Conservation (phyloP, 2,113 vertebrate genomes). For the Coregonus clupeaformis region DNA sequence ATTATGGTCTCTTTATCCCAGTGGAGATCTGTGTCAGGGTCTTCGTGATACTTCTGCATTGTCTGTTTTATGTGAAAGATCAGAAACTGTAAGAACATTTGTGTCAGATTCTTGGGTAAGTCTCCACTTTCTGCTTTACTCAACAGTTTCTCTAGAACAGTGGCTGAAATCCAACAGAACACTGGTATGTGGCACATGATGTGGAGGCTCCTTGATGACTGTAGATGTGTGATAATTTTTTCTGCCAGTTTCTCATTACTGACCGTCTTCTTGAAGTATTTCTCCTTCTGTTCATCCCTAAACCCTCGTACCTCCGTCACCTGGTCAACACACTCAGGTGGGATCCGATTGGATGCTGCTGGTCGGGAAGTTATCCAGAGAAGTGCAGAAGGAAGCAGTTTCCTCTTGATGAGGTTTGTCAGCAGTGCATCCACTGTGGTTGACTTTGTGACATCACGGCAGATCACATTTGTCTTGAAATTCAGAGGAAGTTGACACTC, state of each 20-base stretch:
- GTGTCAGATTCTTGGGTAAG: background rate
- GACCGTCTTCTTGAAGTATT: background rate
- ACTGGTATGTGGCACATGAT: no score
- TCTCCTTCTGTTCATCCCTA: background rate
- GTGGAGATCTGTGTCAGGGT: background rate
- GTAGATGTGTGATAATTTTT: background rate
- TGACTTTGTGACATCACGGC: background rate
- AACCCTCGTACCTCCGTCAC: background rate
- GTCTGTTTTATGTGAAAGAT: background rate
- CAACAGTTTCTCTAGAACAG: no score
- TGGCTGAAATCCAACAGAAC: no score
- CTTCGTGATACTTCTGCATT: background rate
- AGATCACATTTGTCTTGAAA: background rate
- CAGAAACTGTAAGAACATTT: background rate
- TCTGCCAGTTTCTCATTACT: background rate
- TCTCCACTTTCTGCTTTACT: background rate
- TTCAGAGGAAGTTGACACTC: background rate
- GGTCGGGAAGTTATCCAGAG: background rate
- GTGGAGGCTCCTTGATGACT: background rate
- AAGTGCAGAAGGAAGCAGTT: background rate
- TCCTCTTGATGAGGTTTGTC: background rate
- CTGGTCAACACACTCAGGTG: no score
- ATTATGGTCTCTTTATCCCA: background rate
- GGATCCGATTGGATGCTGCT: no score
- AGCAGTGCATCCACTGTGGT: background rate